Evolutionary conservation across 2,797 vertebrate genomes (phyloP).

Genomic region (Helarctos malayanus): DNA sequence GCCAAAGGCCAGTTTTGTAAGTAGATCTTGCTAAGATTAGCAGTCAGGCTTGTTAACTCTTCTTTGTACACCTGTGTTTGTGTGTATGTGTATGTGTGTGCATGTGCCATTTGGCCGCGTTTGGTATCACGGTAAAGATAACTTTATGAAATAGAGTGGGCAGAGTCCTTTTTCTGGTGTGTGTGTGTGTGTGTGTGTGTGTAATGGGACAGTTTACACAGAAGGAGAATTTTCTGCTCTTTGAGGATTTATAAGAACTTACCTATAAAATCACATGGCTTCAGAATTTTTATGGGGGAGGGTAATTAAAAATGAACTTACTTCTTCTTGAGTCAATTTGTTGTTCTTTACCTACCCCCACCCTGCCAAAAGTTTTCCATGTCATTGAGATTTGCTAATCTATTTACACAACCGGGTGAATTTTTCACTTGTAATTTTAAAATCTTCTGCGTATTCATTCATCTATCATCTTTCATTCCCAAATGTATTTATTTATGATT

Average conservation of each 20-base stretch:
- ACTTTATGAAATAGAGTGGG: conserved; percentile 17
- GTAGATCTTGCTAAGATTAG: not conserved
- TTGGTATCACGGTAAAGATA: not conserved
- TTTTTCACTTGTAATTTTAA: conserved; percentile 67
- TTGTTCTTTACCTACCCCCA: not conserved
- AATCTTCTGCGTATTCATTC: conserved; percentile 43
- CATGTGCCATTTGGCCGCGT: not conserved
- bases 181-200: not conserved
- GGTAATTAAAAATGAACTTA: conserved; percentile 61
- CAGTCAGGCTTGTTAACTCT: not conserved
- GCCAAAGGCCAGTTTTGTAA: not conserved
- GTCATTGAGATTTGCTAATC: conserved; percentile 59
- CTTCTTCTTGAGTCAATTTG: conserved; percentile 14
- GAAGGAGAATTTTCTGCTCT: conserved; percentile 13
- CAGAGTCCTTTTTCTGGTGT: not conserved
- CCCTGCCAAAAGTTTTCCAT: not conserved
- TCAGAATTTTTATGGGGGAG: conserved; percentile 25
- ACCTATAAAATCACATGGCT: conserved; percentile 33
- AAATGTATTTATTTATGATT: conserved; percentile 75
- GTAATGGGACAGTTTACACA: not conserved
- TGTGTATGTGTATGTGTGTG: not conserved
- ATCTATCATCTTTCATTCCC: conserved; percentile 70
- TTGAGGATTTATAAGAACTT: conserved; percentile 32
- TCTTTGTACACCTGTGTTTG: not conserved
- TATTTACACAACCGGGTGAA: conserved; percentile 11